Evolutionary conservation across 2,888 invertebrate species (phyloP), one percentile per base, ranked within the genome.

Genomic region (Drosophila leonis): DNA sequence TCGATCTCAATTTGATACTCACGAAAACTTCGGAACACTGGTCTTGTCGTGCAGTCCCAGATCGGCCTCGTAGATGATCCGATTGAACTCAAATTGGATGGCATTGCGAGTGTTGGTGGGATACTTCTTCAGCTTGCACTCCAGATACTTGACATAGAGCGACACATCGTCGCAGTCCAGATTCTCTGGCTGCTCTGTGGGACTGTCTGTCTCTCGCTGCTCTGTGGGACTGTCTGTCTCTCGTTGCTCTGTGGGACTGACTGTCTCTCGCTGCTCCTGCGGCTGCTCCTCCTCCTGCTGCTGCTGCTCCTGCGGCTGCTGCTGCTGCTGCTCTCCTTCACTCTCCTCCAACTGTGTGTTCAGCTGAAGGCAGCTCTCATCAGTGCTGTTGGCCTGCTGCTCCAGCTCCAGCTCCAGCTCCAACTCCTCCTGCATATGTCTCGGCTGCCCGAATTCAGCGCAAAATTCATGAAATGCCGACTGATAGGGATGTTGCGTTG

Each of bases 11-110:
- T 33, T 1, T 0, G 15, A n/a, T 18, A 55, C 54, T 63, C 12
- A 63, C 55, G 44, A 29, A 29, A 12, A 8, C n/a, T 48, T n/a
- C 7, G 39, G 2, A 6, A 8, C n/a, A 8, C 20, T 35, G 4
- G 29, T 7, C 44, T 13, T 20, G 4, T 64, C 64, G 24, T 27
- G 44, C 18, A 64, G 10, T 7, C 69, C 69, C 49, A 65, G 37
- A 44, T 65, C 60, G n/a, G 69, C 59, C 7, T 69, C 65, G 37
- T 60, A 56, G 15, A 69, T 48, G 1, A 65, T 60, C 10, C 65
- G 59, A 65, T 65, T 65, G n/a, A 69, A 35, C 9, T 69, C 41
- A 15, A 52, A 69, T n/a, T 60, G 65, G 20, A 69, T 48, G 13
- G 52, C 13, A 7, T 46, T 48, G 24, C 69, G 51, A 0, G 35